These are phyloP conservation scores for Quadriops clusia DNA, from an alignment of 2,888 invertebrate genomes.

Conservation along the genomic window DNA sequence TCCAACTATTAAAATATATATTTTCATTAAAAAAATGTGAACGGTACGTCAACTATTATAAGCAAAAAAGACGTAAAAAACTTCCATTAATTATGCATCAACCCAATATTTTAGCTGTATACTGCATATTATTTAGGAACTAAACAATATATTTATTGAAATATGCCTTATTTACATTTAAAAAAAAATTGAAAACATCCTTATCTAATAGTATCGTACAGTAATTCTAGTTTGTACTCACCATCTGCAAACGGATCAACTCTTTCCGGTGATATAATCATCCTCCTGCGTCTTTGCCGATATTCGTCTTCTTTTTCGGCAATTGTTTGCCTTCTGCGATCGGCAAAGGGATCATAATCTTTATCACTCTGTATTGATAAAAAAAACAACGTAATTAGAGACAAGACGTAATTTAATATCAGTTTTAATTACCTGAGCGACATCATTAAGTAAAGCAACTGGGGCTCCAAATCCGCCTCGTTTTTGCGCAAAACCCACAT, in stretches of 20 bases:
- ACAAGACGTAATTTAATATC: not conserved
- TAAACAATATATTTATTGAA: no score
- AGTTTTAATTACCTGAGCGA: conserved; percentile 64
- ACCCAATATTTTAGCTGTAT: no score
- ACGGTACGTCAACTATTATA: no score
- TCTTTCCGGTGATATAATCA: conserved; percentile 94
- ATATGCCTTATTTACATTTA: conserved; percentile 7
- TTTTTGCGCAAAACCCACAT: conserved; percentile 59
- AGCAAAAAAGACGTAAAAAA: no score
- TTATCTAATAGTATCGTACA: no score
- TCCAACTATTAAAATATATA: no score
- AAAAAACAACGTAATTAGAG: no score
- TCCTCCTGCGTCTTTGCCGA: conserved; percentile 71
- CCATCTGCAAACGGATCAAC: conserved; percentile 97
- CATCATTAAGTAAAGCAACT: conserved; percentile 78
- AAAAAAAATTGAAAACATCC: conserved; percentile 3
- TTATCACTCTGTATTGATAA: conserved; percentile 77
- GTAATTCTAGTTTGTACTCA: conserved; percentile 43
- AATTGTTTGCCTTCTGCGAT: conserved; percentile 80
- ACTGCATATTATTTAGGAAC: no score
- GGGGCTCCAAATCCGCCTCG: conserved; percentile 70
- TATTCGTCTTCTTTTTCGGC: conserved; percentile 97
- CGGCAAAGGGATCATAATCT: conserved; percentile 91
- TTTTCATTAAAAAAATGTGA: no score
- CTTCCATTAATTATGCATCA: no score